Evolutionary conservation across 2,797 vertebrate species (phyloP), one percentile per base, ranked within the genome.

Genomic region (Silurus lanzhouensis): DNA sequence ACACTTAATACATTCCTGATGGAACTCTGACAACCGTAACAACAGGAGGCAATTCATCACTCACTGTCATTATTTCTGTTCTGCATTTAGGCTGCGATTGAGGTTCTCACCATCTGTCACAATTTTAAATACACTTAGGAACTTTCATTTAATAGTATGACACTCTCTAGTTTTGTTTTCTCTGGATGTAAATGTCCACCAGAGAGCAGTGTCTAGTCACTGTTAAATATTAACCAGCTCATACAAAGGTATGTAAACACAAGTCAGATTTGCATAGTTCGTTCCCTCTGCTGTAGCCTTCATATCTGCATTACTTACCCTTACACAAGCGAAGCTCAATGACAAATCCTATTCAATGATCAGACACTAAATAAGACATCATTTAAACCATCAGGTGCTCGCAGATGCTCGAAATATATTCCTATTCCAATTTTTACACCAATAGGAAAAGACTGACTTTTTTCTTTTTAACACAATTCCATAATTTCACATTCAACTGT

Each of bases 121-220:
- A 9, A 60, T 38, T 77, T 20, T 61, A 31, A 17, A 72, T 20
- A 78, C 38, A 44, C 76, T 1, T 20, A 44, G 7, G 2, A 61
- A 44, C 57, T 27, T 57, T 27, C 2, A 76, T 76, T 20, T 20
- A 38, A 7, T n/a, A 5, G 5, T n/a, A 25, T n/a, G 71, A 60
- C 27, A 58, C 17, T 31, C 3, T 60, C 2, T 20, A 5, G 5
- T 6, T 31, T 2, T 7, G 14, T 14, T 31, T 6, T 68, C 1
- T 63, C 61, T 48, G 44, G 38, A 19, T 66, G 57, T 17, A 10
- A 66, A 80, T 64, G 80, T 71, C 72, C 89, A 86, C 83, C 64
- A 86, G 89, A 84, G 81, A 83, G 79, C 70, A 88, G 76, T 82
- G 81, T 84, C 55, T 78, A 64, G 64, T 72, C 57, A 72, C 14